Conservation (phyloP, 2,113 vertebrate species). For the Dromiciops gliroides region DNA sequence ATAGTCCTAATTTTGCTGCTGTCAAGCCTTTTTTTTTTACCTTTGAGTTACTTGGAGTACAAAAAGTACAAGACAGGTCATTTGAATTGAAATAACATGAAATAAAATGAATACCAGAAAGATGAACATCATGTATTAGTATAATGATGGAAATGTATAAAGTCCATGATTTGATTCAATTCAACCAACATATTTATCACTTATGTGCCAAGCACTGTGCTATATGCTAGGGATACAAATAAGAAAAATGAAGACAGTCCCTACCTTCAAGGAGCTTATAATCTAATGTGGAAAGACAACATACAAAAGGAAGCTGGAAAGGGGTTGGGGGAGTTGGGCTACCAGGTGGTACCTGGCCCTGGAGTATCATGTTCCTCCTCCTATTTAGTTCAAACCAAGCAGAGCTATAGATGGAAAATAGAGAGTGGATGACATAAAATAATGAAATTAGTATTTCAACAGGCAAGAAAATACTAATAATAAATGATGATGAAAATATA, state of each 20-base stretch:
- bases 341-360: not conserved
- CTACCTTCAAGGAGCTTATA: not conserved
- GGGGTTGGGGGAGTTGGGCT: not conserved
- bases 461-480: not conserved
- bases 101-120: constrained; percentile 22
- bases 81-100: constrained; percentile 26
- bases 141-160: not conserved
- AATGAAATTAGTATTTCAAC: not conserved
- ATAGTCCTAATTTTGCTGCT: accelerated
- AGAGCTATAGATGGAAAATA: not conserved
- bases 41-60: constrained; percentile 24
- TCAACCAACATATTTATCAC: not conserved
- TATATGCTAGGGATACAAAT: not conserved
- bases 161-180: not conserved
- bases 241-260: not conserved
- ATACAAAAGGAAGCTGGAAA: not conserved
- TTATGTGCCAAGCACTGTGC: not conserved
- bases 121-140: constrained; percentile 28
- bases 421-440: not conserved
- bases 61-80: constrained; percentile 9
- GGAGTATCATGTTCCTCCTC: not conserved
- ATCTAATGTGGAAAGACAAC: not conserved
- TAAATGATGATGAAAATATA: not conserved
- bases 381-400: not conserved
- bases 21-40: not conserved